Evolutionary conservation across 2,797 vertebrate species (phyloP).

Genomic region (Sphenopsis melanotis): DNA sequence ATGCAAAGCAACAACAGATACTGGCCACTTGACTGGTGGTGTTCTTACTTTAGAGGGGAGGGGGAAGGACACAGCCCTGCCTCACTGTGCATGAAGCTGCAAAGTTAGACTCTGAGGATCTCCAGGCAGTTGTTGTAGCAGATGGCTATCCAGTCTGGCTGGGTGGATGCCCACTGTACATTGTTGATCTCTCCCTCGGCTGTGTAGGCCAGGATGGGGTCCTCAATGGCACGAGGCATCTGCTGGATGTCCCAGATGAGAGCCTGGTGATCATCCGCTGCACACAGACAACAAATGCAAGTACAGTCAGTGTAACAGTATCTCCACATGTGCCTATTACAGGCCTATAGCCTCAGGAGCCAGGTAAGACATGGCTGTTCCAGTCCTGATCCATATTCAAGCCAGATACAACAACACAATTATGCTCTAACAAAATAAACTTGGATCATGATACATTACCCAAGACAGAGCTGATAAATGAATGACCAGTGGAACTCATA

Average conservation of each 20-base stretch:
- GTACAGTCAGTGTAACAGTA: background rate
- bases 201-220: slow-evolving; percentile 97
- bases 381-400: background rate
- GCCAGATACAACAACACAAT: background rate
- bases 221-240: slow-evolving; percentile 97
- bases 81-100: slow-evolving; percentile 3
- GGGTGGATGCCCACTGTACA: slow-evolving; percentile 98
- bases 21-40: slow-evolving; percentile 73
- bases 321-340: accelerated
- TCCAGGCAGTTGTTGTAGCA: slow-evolving; percentile 99
- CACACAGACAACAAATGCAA: background rate
- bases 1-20: slow-evolving; percentile 76
- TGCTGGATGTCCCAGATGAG: slow-evolving; percentile 99
- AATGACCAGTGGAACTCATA: background rate
- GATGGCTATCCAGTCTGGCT: slow-evolving; percentile 98
- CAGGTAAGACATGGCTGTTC: accelerated
- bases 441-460: background rate
- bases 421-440: background rate
- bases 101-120: slow-evolving; percentile 90
- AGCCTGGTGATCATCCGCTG: slow-evolving; percentile 98
- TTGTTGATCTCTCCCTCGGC: slow-evolving; percentile 99
- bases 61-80: slow-evolving; percentile 64
- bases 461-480: background rate
- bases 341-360: accelerated
- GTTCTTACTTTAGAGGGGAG: slow-evolving; percentile 73